These are phyloP conservation scores for Meghimatium bilineatum DNA, from an alignment of 2,888 invertebrate genomes.

Conservation along the genomic window DNA sequence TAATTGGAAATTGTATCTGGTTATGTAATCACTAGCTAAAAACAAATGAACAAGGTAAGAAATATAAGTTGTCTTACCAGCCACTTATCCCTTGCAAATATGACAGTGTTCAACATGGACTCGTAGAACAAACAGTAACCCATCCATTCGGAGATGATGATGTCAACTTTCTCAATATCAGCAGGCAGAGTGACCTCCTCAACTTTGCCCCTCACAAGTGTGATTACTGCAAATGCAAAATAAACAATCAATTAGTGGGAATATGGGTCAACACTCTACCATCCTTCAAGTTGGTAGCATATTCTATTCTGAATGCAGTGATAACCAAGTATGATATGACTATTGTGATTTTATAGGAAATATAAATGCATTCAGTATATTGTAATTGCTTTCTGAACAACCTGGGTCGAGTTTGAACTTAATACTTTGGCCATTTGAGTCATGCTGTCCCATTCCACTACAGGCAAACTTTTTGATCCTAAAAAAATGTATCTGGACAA, in stretches of 20 bases:
- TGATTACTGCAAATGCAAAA: conserved; percentile 69
- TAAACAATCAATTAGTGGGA: neutral
- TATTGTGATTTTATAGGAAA: too few species aligned
- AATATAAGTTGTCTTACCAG: conserved; percentile 79
- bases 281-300: too few species aligned
- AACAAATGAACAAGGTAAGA: neutral
- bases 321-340: too few species aligned
- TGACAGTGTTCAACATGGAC: conserved; percentile 99
- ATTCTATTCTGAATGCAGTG: too few species aligned
- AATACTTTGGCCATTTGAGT: too few species aligned
- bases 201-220: conserved; percentile 82
- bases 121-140: conserved; percentile 96
- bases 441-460: too few species aligned
- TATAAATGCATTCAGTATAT: too few species aligned
- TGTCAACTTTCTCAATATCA: conserved; percentile 93
- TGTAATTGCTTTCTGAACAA: too few species aligned
- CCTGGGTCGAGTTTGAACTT: too few species aligned
- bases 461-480: too few species aligned
- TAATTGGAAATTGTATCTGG: neutral
- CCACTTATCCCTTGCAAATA: conserved; percentile 98
- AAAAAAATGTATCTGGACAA: too few species aligned
- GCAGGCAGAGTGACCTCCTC: conserved; percentile 96
- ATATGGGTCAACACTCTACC: too few species aligned
- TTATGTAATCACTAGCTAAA: neutral
- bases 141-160: conserved; percentile 90